Conservation (phyloP, 2,888 invertebrate species). For the Melanargia galathea region DNA sequence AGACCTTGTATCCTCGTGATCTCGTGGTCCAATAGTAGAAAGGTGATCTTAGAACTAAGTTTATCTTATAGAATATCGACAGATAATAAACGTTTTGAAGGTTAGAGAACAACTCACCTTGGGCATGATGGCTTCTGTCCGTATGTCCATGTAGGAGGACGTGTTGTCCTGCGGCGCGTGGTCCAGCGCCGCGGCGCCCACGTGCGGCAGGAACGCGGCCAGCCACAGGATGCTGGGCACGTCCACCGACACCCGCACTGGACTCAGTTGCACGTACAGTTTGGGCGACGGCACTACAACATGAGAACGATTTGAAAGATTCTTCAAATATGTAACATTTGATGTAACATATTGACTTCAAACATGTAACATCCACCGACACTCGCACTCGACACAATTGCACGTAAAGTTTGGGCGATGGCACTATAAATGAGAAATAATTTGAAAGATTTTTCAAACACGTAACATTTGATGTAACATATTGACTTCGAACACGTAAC, state of each 20-base stretch:
- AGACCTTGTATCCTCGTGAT: too few species aligned
- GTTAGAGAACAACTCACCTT: slow-evolving; percentile 81
- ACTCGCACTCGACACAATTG: slow-evolving; percentile 95
- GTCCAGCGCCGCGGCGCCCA: slow-evolving; percentile 82
- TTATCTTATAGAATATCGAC: too few species aligned
- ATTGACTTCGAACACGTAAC: too few species aligned
- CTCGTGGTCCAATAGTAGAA: too few species aligned
- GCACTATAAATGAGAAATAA: slow-evolving; percentile 84
- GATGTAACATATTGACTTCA: too few species aligned
- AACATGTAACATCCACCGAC: slow-evolving; percentile 93
- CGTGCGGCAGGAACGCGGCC: slow-evolving; percentile 94
- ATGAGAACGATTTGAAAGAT: neutral
- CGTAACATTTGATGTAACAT: too few species aligned
- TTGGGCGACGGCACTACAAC: slow-evolving; percentile 94
- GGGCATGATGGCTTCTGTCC: slow-evolving; percentile 96
- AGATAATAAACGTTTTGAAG: neutral
- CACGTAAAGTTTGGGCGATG: slow-evolving; percentile 95
- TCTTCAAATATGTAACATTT: too few species aligned
- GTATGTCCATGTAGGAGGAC: slow-evolving; percentile 88
- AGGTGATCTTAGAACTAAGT: too few species aligned
- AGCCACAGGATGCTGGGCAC: slow-evolving; percentile 95
- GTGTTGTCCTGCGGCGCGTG: slow-evolving; percentile 53
- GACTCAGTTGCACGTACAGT: slow-evolving; percentile 95
- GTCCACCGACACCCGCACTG: slow-evolving; percentile 93
- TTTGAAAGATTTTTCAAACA: too few species aligned